These are phyloP conservation scores for Synanthedon tipuliformis DNA, from an alignment of 2,888 invertebrate species.

Conservation along the genomic window DNA sequence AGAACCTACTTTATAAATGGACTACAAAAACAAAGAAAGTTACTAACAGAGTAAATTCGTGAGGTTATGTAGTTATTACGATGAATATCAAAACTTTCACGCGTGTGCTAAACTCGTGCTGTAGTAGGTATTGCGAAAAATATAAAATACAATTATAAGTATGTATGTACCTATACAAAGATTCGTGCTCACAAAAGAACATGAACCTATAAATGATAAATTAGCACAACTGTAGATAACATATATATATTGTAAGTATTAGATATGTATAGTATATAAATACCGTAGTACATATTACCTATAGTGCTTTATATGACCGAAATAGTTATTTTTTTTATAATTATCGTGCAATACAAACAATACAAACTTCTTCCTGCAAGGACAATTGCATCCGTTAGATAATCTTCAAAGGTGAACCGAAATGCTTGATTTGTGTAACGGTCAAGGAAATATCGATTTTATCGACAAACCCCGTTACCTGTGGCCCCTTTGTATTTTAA, in stretches of 20 bases:
- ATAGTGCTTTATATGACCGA: too few relatives aligned
- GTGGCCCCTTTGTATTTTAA: constrained; percentile 37
- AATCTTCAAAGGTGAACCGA: constrained; percentile 5
- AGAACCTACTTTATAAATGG: too few relatives aligned
- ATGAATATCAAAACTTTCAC: constrained; percentile 3
- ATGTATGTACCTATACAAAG: background rate
- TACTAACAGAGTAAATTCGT: too few relatives aligned
- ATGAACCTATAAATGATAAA: background rate
- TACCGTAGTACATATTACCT: too few relatives aligned
- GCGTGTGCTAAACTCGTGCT: background rate
- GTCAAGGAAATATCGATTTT: constrained; percentile 5
- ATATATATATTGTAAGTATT: too few relatives aligned
- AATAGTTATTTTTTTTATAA: too few relatives aligned
- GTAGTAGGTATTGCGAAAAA: background rate
- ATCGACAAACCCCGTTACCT: constrained; percentile 19
- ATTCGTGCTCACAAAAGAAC: background rate
- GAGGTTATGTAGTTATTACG: background rate
- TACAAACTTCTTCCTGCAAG: background rate
- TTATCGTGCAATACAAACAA: background rate
- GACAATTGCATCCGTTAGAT: background rate
- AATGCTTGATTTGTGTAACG: constrained; percentile 10
- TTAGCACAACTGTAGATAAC: too few relatives aligned
- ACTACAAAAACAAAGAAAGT: too few relatives aligned
- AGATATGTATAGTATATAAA: too few relatives aligned
- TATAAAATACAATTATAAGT: background rate